Base-by-base conservation (phyloP, 2,888 invertebrate genomes). In the Lymantria dispar region DNA sequence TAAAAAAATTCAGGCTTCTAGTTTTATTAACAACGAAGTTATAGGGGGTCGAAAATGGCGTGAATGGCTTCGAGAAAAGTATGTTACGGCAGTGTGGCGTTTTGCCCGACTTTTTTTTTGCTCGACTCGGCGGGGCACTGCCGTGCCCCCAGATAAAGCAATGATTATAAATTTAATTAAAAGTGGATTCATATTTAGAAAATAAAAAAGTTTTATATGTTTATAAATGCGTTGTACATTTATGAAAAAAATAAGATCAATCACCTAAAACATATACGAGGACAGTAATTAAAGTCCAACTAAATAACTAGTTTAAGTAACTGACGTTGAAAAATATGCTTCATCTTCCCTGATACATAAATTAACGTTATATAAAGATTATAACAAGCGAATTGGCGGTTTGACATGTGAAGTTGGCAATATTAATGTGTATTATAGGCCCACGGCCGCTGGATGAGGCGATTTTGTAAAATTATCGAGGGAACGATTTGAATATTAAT, bases 341-440 rank as follows among this genome's bases (percentile, higher is more conserved):
- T 69, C 60, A 67, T 72, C 72, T 74, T 77, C 69, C 64, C 63
- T 62, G 63, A 60, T 70, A 83, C 81, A 86, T 87, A 87, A 88
- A 87, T 84, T 79, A 80, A 79, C 73, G 72, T 79, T 83, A 87
- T 87, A 88, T 91, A 83, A 86, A 87, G 86, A 85, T 89, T 89
- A 91, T 87, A 80, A 78, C 77, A 78, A 74, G 77, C 60, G 80
- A 80, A 90, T 87, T 84, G 85, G 73, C 57, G 72, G 86, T 87
- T 89, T 90, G 90, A 89, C 89, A 89, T 82, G 88, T 70, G 82
- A 80, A 84, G 83, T 80, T 76, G 74, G 66, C 69, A 58, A 85
- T 83, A 91, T 89, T 87, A 85, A 90, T 90, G 89, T 85, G 77
- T 88, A 88, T 90, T 90, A 89, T 85, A 87, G 88, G 74, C 81